Base-by-base conservation (phyloP, 2,888 invertebrate genomes). In the Dusona sp. region DNA sequence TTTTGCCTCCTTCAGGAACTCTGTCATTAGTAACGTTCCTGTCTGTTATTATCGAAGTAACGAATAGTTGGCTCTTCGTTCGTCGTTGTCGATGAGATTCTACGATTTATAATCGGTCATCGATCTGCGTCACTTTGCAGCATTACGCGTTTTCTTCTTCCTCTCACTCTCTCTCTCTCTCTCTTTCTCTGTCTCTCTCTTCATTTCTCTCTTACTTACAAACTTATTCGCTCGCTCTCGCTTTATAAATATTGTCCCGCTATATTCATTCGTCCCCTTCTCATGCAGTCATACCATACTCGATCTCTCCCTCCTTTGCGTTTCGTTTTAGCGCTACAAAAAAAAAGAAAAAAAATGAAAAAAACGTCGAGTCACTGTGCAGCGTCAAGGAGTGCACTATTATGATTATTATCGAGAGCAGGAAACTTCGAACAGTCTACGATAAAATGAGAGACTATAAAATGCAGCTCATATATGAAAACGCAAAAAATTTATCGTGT, bases 21-120 rank as follows among this genome's bases (percentile, higher is more conserved):
- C 70, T 77, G 80, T 81, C 84, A 86, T 86, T 84, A 84, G 78
- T 81, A 81, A 84, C 78, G 84, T 86, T 67, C n/a, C 70, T 13
- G 77, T 78, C 77, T 78, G 77, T 80, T 81, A 80, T 86, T 84
- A 86, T 84, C 80, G 67, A 25, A 79, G 70, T 65, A 72, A 68
- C 83, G 83, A 75, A 86, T 83, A 79, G 83, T 72, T 38, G 36
- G 33, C 22, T 67, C 22, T 48, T 54, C 54, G 57, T 73, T 54
- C 68, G 33, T 79, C 22, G 33, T 64, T 45, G 33, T 79, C 22
- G 42, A n/a, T 38, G 83, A 48, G 79, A 79, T 72, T 86, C 51
- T 75, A 42, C 22, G 85, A 78, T 86, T 83, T 77, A 77, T 79
- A 83, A 86, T 86, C 83, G 86, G 70, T 83, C 83, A 86, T 86